Base-by-base conservation (phyloP, 2,113 vertebrate species). In the Condylura cristata region DNA sequence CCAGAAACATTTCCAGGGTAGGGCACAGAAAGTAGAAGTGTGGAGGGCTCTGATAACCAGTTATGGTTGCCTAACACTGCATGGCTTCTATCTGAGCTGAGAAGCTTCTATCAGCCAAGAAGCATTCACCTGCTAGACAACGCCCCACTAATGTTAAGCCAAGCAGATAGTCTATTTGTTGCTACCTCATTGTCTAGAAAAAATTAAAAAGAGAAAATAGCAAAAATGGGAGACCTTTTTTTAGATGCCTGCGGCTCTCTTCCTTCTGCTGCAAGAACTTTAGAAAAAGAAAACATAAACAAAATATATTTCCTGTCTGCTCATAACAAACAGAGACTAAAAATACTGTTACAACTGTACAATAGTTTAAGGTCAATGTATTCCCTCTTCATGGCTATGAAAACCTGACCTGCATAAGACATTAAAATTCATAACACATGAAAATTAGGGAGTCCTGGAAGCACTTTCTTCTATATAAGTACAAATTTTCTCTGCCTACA, bases 401-500 rank as follows among this genome's bases (percentile, higher is more conserved):
- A 98, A 97, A 90, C 53, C 94, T 98, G 97, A 98, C 97, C 97
- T 24, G 63, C 68, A 78, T 93, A 97, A 96, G 89, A 39, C 97
- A 98, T 98, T 98, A 98, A 98, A 98, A 98, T 98, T 98, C 97
- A 98, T 97, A 98, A 98, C 97, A 98, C 97, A 98, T 97, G 97
- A 98, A 98, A 98, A 98, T 98, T 98, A 98, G 96, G 96, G 97
- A 97, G 92, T 98, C 96, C 95, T 98, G 79, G 97, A 98, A 98
- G 94, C 91, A 97, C 94, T 98, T 98, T 98, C 97, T 98, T 94
- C 91, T 97, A 94, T 97, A 86, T 96, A 98, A 98, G 97, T 97
- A 98, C 92, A 98, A 97, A 97, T 98, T 98, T 98, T 97, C 96
- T 96, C 96, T 97, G 93, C 97, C 97, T 98, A 98, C 95, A n/a